Evolutionary conservation across 2,113 vertebrate genomes (phyloP), one percentile per base, ranked within the genome.

Genomic region (Oenanthe melanoleuca): DNA sequence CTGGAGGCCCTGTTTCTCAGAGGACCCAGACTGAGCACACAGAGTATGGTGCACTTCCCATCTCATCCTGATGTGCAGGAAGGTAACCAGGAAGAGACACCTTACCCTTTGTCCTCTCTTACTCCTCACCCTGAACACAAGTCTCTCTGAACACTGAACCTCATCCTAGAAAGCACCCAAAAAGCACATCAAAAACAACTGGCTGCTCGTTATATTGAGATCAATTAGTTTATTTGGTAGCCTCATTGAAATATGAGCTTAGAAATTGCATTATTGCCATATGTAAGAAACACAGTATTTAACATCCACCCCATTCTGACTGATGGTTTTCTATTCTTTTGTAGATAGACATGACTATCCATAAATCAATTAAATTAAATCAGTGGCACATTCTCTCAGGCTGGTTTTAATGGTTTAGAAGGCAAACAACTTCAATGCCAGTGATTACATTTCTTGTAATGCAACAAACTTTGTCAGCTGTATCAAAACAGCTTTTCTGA

Each of bases 301-400:
- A 90, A 65, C 45, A 84, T 67, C 47, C 31, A 56, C 45, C 47
- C 42, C 37, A 19, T 74, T 90, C 61, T 90, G 53, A 80, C 44
- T 66, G 80, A 90, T 88, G 37, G 22, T 15, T 90, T 75, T 93
- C 88, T 90, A 6, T 88, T 67, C 21, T 70, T 86, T 83, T 90
- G 74, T 31, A 78, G 60, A 80, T 37, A 92, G 71, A 71, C 65
- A 84, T 69, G 53, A 92, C 79, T 95, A 83, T 49, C 78, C 82
- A 93, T 90, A 93, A 93, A 96, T 78, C 90, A 80, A 74, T 74
- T 85, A 83, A 78, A 92, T 91, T 64, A 67, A 78, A 88, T 93
- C 82, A 86, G 56, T 53, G 56, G 53, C 60, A 94, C 72, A 86
- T 71, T 90, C 77, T 96, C 71, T 60, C 55, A 67, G 64, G 83